Evolutionary conservation across 2,888 invertebrate genomes (phyloP).

Genomic region (Bugulina stolonifera): DNA sequence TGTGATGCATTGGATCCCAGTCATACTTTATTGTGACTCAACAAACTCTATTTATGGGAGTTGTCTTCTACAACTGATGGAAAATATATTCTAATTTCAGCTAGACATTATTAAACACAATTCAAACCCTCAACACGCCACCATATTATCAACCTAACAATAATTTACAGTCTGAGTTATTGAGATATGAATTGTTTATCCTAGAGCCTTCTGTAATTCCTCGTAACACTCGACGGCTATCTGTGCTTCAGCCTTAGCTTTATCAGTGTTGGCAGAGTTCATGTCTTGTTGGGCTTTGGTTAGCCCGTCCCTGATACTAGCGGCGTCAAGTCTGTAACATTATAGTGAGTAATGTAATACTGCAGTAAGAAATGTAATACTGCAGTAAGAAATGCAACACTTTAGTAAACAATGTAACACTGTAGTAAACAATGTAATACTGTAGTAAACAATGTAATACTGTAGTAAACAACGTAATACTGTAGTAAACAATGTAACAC

Average conservation of each 20-base stretch:
- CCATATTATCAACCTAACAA: no score
- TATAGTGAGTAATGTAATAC: neutral
- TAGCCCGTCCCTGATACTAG: slow-evolving; percentile 75
- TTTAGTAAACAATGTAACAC: neutral
- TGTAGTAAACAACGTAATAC: neutral
- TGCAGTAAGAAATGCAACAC: neutral
- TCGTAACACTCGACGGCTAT: slow-evolving; percentile 92
- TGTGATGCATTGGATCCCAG: no score
- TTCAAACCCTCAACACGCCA: no score
- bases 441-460: neutral
- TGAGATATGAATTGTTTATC: no score
- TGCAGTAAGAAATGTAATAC: neutral
- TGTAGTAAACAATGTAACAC: neutral
- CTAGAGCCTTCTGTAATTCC: slow-evolving; percentile 75
- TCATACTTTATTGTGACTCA: no score
- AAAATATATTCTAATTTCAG: no score
- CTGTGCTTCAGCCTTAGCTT: slow-evolving; percentile 80
- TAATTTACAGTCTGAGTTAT: no score
- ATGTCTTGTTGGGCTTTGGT: slow-evolving; percentile 76
- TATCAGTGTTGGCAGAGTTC: slow-evolving; percentile 72
- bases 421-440: neutral
- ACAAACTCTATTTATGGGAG: no score
- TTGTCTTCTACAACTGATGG: no score
- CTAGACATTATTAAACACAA: no score
- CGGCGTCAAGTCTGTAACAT: slow-evolving; percentile 29